Evolutionary conservation across 2,113 vertebrate genomes (phyloP).

Genomic region (Corythoichthys intestinalis): DNA sequence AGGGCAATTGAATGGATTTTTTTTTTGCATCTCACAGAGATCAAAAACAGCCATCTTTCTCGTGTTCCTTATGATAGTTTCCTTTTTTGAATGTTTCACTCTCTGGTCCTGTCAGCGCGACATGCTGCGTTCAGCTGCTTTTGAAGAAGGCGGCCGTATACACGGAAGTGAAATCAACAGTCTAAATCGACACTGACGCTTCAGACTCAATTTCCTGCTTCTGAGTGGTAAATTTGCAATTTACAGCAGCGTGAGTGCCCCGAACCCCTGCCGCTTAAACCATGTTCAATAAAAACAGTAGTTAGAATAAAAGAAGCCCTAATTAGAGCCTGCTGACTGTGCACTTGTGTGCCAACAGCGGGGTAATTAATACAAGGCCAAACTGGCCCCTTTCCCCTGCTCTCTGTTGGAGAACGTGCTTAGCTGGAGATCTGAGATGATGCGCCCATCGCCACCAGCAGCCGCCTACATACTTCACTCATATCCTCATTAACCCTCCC

Average conservation of each 20-base stretch:
- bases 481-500: slow-evolving; percentile 65
- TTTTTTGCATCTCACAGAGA: slow-evolving; percentile 37
- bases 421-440: slow-evolving; percentile 60
- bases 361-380: slow-evolving; percentile 63
- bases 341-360: slow-evolving; percentile 61
- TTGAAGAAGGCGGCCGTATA: slow-evolving; percentile 27
- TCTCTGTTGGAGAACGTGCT: slow-evolving; percentile 47
- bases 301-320: slow-evolving; percentile 65
- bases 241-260: slow-evolving; percentile 48
- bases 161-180: slow-evolving; percentile 26
- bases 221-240: slow-evolving; percentile 54
- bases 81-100: slow-evolving; percentile 26
- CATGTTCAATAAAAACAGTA: slow-evolving; percentile 64
- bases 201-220: slow-evolving; percentile 62
- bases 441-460: slow-evolving; percentile 44
- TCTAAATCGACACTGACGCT: slow-evolving; percentile 46
- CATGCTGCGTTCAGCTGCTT: slow-evolving; percentile 22
- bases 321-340: slow-evolving; percentile 69
- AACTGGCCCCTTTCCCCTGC: slow-evolving; percentile 45
- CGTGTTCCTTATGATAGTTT: slow-evolving; percentile 24
- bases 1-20: slow-evolving; percentile 7
- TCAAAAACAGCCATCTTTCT: slow-evolving; percentile 37
- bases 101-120: slow-evolving; percentile 18
- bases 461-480: slow-evolving; percentile 48
- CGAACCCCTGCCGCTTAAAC: slow-evolving; percentile 54